Evolutionary conservation across 2,888 invertebrate genomes (phyloP), one percentile per base, ranked within the genome.

Genomic region (Pterostichus madidus): DNA sequence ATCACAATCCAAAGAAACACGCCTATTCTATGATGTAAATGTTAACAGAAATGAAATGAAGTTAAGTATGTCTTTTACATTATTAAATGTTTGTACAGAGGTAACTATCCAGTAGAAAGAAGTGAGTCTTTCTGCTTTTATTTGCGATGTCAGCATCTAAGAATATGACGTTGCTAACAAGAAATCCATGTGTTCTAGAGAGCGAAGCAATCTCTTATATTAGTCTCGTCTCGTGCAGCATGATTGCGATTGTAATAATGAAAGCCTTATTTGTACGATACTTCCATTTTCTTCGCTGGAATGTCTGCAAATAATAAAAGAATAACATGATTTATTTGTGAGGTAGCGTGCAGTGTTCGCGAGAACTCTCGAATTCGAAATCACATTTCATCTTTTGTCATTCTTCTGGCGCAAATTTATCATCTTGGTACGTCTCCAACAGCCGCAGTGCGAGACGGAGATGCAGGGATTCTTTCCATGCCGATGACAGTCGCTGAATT

Each of bases 371-470:
- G 39, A 39, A 53, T 77, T 77, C 35, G 53, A 77, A 77, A 77
- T 77, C 76, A 56, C 76, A 77, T 77, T 77, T 77, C 76, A 77
- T 77, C 52, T 77, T 77, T 77, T 77, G 76, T 77, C 76, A 77
- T 77, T 75, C 56, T 35, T 39, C 71, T 11, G 35, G 39, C 56
- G 76, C 15, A 15, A 56, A 77, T 77, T 77, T 77, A 77, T 77
- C 76, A 77, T 77, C 56, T 71, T 71, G 71, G 46, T 44, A 68
- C 68, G 68, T 68, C 39, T 68, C 68, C 68, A 68, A 68, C 68
- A 68, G 68, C 24, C 49, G 56, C 71, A 39, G 71, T 32, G 35
- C 8, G 6, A 44, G 71, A 71, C 71, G 71, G 13, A 39, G 56
- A 77, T 35, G 56, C 8, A 17, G 32, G 35, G 75, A 75, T 49